Percentiles rank a stretch among this genome's conserved stretches.
These are phyloP conservation scores for Gymnoscelis rufifasciata DNA, from an alignment of 2,888 invertebrate genomes.

Conservation along the genomic window DNA sequence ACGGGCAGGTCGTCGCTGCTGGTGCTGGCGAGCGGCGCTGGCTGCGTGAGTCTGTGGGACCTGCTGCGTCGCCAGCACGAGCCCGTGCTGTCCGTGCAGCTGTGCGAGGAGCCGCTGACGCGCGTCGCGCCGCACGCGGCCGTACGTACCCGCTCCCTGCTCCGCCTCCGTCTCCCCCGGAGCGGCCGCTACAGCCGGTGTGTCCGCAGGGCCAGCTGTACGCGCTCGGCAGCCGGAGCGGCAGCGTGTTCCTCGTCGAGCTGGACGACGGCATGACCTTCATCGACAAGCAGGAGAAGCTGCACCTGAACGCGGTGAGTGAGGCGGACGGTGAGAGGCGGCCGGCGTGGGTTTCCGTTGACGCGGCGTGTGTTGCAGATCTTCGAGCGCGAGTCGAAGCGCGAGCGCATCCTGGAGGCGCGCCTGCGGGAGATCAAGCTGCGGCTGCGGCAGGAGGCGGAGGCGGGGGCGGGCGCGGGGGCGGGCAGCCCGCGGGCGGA, in stretches of 20 bases:
- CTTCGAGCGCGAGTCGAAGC: slow-evolving; percentile 90
- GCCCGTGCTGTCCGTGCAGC: slow-evolving; percentile 82
- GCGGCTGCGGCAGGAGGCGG: slow-evolving; percentile 64
- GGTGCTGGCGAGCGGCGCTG: slow-evolving; percentile 87
- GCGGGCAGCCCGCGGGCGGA: slow-evolving; percentile 36
- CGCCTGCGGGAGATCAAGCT: slow-evolving; percentile 88
- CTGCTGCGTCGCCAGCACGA: slow-evolving; percentile 89
- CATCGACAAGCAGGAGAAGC: slow-evolving; percentile 85
- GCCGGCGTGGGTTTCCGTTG: too few relatives aligned
- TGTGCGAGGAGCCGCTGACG: slow-evolving; percentile 69
- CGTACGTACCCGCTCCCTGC: slow-evolving; percentile 32
- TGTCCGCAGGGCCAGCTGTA: slow-evolving; percentile 78
- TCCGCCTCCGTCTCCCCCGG: background rate
- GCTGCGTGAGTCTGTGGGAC: slow-evolving; percentile 92
- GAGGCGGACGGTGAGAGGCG: background rate
- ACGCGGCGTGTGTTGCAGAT: slow-evolving; percentile 76
- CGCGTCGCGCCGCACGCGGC: slow-evolving; percentile 58
- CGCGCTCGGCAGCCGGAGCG: slow-evolving; percentile 85
- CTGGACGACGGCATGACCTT: slow-evolving; percentile 83
- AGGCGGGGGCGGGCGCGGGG: slow-evolving; percentile 45
- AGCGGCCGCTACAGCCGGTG: background rate
- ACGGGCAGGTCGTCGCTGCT: slow-evolving; percentile 88
- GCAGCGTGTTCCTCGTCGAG: slow-evolving; percentile 86
- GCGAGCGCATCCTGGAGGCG: slow-evolving; percentile 94
- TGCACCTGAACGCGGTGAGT: slow-evolving; percentile 82